Percentiles rank a stretch among this genome's conserved stretches.
These are phyloP conservation scores for Hypocryptadius cinnamomeus DNA, from an alignment of 2,113 vertebrate species.

Conservation along the genomic window DNA sequence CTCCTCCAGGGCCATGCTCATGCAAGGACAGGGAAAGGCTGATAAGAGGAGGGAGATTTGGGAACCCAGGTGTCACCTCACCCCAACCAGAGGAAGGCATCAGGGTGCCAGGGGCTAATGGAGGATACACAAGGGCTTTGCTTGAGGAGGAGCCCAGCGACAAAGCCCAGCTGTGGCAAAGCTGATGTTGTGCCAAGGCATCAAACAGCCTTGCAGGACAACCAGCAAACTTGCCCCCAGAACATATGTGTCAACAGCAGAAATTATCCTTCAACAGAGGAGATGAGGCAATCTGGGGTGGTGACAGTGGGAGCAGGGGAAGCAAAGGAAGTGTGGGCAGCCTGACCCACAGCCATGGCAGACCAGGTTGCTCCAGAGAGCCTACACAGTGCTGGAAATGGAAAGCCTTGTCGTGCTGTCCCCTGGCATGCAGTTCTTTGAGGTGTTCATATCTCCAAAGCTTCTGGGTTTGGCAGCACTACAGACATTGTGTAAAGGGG, in stretches of 20 bases:
- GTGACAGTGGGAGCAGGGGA: not conserved
- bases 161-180: not conserved
- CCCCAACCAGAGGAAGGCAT: not conserved
- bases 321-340: not conserved
- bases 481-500: not conserved
- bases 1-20: not conserved
- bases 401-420: not conserved
- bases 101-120: rapidly evolving
- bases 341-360: not conserved
- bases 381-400: not conserved
- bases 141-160: not conserved
- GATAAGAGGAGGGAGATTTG: not conserved
- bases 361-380: not conserved
- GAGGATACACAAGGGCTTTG: not conserved
- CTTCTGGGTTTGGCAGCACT: not conserved
- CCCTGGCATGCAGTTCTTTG: not conserved
- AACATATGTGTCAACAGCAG: not conserved
- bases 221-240: not conserved
- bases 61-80: not conserved
- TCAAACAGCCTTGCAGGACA: not conserved
- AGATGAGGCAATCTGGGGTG: not conserved
- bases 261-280: not conserved
- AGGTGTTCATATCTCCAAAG: not conserved
- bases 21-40: not conserved
- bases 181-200: not conserved